These are phyloP conservation scores for Fistularia tabacaria DNA, from an alignment of 2,797 vertebrate species.

Conservation along the genomic window DNA sequence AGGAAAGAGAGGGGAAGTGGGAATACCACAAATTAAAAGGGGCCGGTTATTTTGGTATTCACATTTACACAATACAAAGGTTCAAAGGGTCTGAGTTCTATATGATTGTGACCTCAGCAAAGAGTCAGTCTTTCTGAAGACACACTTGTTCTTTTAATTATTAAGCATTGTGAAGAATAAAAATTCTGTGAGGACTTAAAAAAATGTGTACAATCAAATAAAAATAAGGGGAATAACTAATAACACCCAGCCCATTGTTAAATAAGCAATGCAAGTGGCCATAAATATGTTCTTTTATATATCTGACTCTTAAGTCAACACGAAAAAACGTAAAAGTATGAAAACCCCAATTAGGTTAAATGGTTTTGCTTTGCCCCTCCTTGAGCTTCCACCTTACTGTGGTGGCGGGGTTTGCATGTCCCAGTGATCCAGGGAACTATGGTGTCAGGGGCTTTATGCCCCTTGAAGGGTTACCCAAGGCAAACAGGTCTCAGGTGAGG, in stretches of 20 bases:
- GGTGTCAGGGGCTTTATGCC: too few species aligned
- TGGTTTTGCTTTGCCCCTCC: constrained; percentile 30
- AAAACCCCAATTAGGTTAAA: constrained; percentile 66
- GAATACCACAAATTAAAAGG: constrained; percentile 56
- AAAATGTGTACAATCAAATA: constrained; percentile 2
- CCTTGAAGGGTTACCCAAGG: too few species aligned
- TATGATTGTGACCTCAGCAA: constrained; percentile 11
- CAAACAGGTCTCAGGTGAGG: too few species aligned
- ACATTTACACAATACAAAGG: not conserved
- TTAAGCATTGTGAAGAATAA: too few species aligned
- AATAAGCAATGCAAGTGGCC: constrained; percentile 8
- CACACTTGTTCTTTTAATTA: too few species aligned
- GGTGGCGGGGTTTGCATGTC: too few species aligned
- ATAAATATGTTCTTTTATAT: constrained; percentile 33
- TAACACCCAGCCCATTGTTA: not conserved
- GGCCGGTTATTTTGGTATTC: constrained; percentile 46
- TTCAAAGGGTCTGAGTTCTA: not conserved
- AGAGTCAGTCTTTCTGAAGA: not conserved
- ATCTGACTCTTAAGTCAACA: constrained; percentile 45
- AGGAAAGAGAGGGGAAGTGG: constrained; percentile 68
- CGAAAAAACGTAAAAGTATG: constrained; percentile 53
- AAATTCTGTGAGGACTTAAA: too few species aligned
- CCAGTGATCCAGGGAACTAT: too few species aligned
- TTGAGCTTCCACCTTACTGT: too few species aligned
- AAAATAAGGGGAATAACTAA: not conserved